phyloP scores from a whole-genome alignment of 2,113 vertebrate species.

The Actenoides lindsayi region DNA sequence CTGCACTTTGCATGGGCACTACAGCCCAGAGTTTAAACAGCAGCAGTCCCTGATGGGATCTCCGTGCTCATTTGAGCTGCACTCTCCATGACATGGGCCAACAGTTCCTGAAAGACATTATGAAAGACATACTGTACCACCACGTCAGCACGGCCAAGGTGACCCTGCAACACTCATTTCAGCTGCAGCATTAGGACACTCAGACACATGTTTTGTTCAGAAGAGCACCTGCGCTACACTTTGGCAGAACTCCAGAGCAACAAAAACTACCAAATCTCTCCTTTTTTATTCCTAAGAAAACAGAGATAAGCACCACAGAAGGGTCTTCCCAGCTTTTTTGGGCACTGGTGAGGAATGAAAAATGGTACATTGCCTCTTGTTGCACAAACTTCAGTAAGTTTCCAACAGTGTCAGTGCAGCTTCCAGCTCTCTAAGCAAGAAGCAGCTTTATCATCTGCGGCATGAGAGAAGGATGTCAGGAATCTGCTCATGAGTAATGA shows the following conservation, averaged over 20 bases:
- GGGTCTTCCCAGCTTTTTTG: background rate
- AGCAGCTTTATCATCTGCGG: background rate
- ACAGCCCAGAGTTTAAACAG: background rate
- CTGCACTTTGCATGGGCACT: too few relatives aligned
- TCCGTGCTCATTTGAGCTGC: background rate
- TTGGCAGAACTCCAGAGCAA: background rate
- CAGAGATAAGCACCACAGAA: background rate
- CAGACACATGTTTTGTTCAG: background rate
- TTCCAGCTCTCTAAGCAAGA: constrained; percentile 1
- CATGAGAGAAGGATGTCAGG: background rate
- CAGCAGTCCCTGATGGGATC: background rate
- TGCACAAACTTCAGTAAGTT: background rate
- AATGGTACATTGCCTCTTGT: background rate
- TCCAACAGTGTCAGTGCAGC: background rate
- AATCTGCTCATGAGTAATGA: constrained; percentile 48
- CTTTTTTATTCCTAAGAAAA: background rate
- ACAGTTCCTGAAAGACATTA: background rate
- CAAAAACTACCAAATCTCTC: background rate
- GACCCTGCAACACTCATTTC: background rate
- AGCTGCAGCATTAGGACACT: background rate
- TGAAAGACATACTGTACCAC: background rate
- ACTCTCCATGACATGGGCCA: background rate
- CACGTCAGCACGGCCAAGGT: background rate
- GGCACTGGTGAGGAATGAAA: background rate
- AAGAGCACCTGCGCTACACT: background rate